Evolutionary conservation across 2,888 invertebrate species (phyloP).

Genomic region (Diarsia dahlii): DNA sequence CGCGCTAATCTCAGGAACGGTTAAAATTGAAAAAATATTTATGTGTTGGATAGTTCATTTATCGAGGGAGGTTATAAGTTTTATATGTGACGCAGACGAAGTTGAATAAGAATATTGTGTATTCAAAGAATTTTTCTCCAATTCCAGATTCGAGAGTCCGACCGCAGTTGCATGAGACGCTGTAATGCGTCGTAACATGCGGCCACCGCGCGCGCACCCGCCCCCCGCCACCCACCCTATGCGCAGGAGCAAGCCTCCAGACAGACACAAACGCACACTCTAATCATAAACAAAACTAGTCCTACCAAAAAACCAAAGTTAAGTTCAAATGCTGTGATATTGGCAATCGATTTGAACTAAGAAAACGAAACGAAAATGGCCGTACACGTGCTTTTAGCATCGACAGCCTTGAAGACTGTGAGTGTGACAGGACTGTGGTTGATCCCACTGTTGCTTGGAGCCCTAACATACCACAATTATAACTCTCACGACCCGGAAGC

Average conservation of each 20-base stretch:
- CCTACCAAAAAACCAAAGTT: slow-evolving; percentile 73
- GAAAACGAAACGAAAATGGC: slow-evolving; percentile 90
- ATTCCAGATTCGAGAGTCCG: slow-evolving; percentile 77
- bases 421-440: slow-evolving; percentile 96
- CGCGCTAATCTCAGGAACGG: too few species aligned
- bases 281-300: slow-evolving; percentile 71
- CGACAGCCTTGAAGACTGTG: slow-evolving; percentile 95
- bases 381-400: slow-evolving; percentile 93
- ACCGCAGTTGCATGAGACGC: slow-evolving; percentile 61
- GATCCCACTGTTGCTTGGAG: slow-evolving; percentile 95
- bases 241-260: slow-evolving; percentile 86
- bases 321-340: slow-evolving; percentile 69
- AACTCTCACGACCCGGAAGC: slow-evolving; percentile 95
- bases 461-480: slow-evolving; percentile 95
- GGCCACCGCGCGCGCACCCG: slow-evolving; percentile 70
- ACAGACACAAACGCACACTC: slow-evolving; percentile 73
- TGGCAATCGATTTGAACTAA: slow-evolving; percentile 60
- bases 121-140: slow-evolving; percentile 36
- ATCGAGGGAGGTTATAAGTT: too few species aligned
- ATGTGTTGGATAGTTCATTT: too few species aligned
- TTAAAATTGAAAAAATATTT: too few species aligned
- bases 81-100: too few species aligned
- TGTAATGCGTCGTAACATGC: slow-evolving; percentile 85
- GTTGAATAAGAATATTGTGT: neutral
- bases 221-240: slow-evolving; percentile 73